Base-by-base conservation (phyloP, 2,113 vertebrate species). In the Amblyornis subalaris region DNA sequence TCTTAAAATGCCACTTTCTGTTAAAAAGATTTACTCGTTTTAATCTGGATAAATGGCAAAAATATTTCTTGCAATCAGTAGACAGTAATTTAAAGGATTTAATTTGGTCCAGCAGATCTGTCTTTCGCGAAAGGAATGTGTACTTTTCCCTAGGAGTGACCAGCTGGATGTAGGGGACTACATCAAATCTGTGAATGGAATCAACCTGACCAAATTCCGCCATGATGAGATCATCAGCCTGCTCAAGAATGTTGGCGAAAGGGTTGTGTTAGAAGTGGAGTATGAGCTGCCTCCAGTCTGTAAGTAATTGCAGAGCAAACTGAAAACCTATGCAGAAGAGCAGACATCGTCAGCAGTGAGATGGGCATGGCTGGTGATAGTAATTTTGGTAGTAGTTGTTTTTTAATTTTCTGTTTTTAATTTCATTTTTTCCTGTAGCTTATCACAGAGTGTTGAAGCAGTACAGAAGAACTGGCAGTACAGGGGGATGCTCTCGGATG, bases 191-290 rank as follows among this genome's bases (percentile, higher is more conserved):
- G 99, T 99, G 23, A 99, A 99, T 62, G 99, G 99, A 76, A 99
- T 99, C 98, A 99, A 99, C 96, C 96, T 99, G 91, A 98, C 99
- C 82, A 99, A 99, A 89, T 99, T 99, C 97, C 98, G 99, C 61
- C 99, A 99, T 1, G 99, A 99, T 7, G 99, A 99, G 96, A 99
- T 99, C 97, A 99, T 99, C 98, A 99, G 99, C 75, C 96, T 99
- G 74, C 98, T 99, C 95, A 99, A 99, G 97, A 99, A 99, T 3
- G 99, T 99, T 9, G 99, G 99, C 1, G 99, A 99, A 93, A 97
- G 99, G 23, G 99, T 99, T 79, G 98, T 99, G 22, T 97, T 99
- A 47, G 99, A 99, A 97, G 99, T 99, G 12, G 99, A 99, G 58
- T 99, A 99, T 71, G 99, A 99, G 82, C 98, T 99, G 47, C 99